A percentile compares a stretch with the other conserved stretches of the same genome.
Conservation (phyloP, 2,888 invertebrate genomes). For the Oligia fasciuncula region DNA sequence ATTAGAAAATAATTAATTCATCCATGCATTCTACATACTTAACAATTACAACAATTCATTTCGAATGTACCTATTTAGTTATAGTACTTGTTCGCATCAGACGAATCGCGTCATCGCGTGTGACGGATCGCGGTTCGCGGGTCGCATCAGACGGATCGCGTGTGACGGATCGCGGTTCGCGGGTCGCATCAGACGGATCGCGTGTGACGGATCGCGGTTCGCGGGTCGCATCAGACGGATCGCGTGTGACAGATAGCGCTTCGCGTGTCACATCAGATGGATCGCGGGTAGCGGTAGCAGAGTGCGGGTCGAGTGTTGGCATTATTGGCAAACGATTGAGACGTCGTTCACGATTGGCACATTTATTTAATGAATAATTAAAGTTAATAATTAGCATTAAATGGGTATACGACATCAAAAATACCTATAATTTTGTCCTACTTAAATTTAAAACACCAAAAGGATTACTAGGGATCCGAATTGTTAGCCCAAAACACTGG, state of each 20-base stretch:
- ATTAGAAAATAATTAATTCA: neutral
- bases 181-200: too few relatives aligned
- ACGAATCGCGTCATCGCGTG: too few relatives aligned
- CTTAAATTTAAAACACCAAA: conserved; percentile 41
- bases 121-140: too few relatives aligned
- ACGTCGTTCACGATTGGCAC: conserved; percentile 56
- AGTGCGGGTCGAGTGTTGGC: neutral
- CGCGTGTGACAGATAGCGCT: too few relatives aligned
- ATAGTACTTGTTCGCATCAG: neutral
- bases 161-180: too few relatives aligned
- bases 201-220: neutral
- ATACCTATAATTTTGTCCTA: conserved; percentile 63
- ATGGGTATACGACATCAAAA: conserved; percentile 70
- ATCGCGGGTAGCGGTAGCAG: too few relatives aligned
- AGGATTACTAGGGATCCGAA: conserved; percentile 36
- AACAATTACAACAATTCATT: conserved; percentile 3
- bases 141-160: neutral
- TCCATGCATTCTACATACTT: neutral
- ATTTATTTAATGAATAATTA: conserved; percentile 35
- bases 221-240: neutral
- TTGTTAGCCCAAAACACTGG: conserved; percentile 27
- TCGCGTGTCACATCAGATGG: neutral
- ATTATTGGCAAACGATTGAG: neutral
- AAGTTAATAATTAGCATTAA: conserved; percentile 47
- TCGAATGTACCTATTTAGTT: neutral